A percentile compares a stretch with the other conserved stretches of the same genome.
Evolutionary conservation across 2,797 vertebrate genomes (phyloP).

Genomic region (Lepidocolaptes lacrymiger): DNA sequence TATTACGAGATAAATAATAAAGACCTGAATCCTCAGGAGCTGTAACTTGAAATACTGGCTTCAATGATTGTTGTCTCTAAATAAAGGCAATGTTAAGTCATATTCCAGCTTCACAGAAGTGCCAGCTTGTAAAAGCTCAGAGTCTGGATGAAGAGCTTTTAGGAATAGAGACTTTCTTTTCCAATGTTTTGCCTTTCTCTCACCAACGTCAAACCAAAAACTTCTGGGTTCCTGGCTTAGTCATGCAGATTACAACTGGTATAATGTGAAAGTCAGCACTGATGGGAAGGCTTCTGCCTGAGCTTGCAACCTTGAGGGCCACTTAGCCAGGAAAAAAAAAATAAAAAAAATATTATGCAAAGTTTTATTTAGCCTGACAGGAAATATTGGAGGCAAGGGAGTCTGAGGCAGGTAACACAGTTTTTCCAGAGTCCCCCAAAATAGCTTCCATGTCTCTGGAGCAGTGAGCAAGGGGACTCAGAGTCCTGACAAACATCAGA

Average conservation of each 20-base stretch:
- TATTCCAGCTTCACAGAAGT: not conserved
- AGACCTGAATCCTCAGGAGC: not conserved
- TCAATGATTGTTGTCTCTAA: not conserved
- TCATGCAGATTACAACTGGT: not conserved
- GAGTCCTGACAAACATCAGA: not conserved
- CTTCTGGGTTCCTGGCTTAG: not conserved
- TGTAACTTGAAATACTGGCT: not conserved
- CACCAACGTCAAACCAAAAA: not conserved
- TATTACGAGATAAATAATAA: not conserved
- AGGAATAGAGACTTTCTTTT: not conserved
- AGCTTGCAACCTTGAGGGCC: not conserved
- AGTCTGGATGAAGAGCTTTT: not conserved
- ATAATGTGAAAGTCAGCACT: not conserved
- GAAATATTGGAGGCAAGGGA: not conserved
- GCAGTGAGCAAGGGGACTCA: not conserved
- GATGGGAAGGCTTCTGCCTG: not conserved
- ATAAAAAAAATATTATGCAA: not conserved
- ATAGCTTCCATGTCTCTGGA: not conserved
- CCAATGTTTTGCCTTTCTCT: not conserved
- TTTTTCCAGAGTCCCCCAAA: not conserved
- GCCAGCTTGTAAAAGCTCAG: not conserved
- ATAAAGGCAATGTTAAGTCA: not conserved
- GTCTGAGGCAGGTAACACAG: accelerated
- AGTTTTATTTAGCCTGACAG: not conserved
- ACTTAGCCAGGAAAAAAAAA: not conserved